Evolutionary conservation across 2,888 invertebrate species (phyloP).

Genomic region (Petrolisthes cinctipes): DNA sequence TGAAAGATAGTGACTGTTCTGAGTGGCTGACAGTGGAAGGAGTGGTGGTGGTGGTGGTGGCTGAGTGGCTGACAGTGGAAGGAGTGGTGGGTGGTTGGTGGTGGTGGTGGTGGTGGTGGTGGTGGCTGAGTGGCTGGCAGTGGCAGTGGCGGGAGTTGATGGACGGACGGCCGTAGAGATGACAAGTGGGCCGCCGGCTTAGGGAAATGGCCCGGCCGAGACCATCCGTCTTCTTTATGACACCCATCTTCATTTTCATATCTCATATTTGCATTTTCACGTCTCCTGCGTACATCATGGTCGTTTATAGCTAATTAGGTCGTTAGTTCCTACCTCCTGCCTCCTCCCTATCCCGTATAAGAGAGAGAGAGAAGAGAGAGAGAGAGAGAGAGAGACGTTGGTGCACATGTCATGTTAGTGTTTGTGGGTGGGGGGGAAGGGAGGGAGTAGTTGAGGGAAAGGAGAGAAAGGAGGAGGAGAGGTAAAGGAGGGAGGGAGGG

Average conservation of each 20-base stretch:
- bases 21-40: background rate
- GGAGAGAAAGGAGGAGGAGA: slow-evolving; percentile 33
- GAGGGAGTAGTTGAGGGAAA: slow-evolving; percentile 55
- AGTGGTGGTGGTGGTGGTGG: background rate
- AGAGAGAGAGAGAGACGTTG: background rate
- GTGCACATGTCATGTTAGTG: background rate
- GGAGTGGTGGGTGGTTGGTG: background rate
- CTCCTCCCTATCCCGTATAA: slow-evolving; percentile 35
- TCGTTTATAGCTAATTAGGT: slow-evolving; percentile 78
- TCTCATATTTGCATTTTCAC: slow-evolving; percentile 76
- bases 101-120: background rate
- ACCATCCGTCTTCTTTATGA: slow-evolving; percentile 85
- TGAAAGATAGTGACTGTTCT: background rate
- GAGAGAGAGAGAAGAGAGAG: slow-evolving; percentile 1
- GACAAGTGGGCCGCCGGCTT: slow-evolving; percentile 75
- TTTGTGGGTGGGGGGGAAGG: background rate
- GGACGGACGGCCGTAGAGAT: slow-evolving; percentile 80
- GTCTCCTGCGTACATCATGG: slow-evolving; percentile 73
- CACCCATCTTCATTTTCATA: slow-evolving; percentile 80
- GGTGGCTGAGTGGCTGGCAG: background rate
- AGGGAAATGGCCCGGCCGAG: slow-evolving; percentile 81
- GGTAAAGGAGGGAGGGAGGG: slow-evolving; percentile 34
- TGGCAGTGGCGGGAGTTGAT: slow-evolving; percentile 71
- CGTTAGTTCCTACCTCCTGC: slow-evolving; percentile 67
- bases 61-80: background rate